Conservation (phyloP, 1,140 invertebrate species). For the Mylabris phalerata region DNA sequence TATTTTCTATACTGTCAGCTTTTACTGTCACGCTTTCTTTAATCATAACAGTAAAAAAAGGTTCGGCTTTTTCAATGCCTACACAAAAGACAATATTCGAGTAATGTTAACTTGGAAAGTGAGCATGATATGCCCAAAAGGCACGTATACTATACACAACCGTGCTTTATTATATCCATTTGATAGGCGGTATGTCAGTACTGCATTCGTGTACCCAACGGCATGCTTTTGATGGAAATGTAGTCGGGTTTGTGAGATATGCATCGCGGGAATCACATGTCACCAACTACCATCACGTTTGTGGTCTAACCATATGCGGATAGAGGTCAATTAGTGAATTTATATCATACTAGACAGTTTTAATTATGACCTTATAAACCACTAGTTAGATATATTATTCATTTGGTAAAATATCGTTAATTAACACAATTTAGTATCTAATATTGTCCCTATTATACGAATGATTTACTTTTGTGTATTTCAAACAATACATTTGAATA, state of each 20-base stretch:
- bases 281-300: conserved; percentile 18
- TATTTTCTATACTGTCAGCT: too few relatives aligned
- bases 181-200: too few relatives aligned
- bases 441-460: neutral
- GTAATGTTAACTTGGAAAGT: too few relatives aligned
- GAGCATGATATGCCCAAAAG: too few relatives aligned
- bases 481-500: neutral
- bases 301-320: conserved; percentile 23
- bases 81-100: too few relatives aligned
- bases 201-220: neutral
- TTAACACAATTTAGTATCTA: neutral
- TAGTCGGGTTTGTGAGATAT: conserved; percentile 19
- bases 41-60: too few relatives aligned
- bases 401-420: conserved; percentile 5
- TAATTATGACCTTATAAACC: conserved; percentile 3
- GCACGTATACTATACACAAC: too few relatives aligned
- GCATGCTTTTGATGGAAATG: conserved; percentile 17
- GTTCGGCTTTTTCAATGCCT: too few relatives aligned
- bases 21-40: too few relatives aligned
- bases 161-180: too few relatives aligned
- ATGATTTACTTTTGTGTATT: neutral
- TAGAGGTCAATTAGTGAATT: conserved; percentile 32
- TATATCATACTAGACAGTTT: conserved; percentile 7
- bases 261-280: conserved; percentile 20
- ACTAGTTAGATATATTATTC: conserved; percentile 3